Evolutionary conservation across 1,140 invertebrate genomes (phyloP).

Genomic region (Eriocheir sinensis): DNA sequence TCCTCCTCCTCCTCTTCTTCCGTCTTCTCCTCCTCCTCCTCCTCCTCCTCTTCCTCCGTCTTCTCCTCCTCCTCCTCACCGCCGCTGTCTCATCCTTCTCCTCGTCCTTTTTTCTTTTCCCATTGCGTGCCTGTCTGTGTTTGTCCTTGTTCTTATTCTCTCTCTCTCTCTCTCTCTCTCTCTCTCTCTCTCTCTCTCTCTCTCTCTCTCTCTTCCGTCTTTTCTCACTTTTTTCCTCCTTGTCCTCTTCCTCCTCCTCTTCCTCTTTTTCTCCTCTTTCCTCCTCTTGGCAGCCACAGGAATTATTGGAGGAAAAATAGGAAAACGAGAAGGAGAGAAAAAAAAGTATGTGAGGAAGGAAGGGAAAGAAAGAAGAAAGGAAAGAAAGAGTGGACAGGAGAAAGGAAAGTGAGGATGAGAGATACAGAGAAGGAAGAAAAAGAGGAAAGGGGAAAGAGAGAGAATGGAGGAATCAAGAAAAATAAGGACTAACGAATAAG

Average conservation of each 20-base stretch:
- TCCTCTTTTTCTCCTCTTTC: background rate
- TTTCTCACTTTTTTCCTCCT: constrained; percentile 34
- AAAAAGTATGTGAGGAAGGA: background rate
- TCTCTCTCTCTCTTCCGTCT: background rate
- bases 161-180: too few species aligned
- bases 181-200: background rate
- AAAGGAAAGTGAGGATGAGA: background rate
- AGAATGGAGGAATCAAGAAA: too few species aligned
- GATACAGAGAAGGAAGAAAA: background rate
- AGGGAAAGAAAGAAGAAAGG: background rate
- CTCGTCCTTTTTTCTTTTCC: too few species aligned
- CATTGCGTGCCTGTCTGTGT: too few species aligned
- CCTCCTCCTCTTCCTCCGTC: too few species aligned
- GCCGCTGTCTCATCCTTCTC: too few species aligned
- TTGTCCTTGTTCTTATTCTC: too few species aligned
- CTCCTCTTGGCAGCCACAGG: background rate
- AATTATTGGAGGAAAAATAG: background rate
- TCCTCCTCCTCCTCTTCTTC: too few species aligned
- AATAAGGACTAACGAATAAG: too few species aligned
- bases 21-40: too few species aligned
- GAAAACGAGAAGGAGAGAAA: background rate
- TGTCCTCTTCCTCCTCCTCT: background rate
- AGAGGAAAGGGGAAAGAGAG: background rate
- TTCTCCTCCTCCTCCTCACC: too few species aligned
- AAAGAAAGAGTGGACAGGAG: background rate